phyloP scores from a whole-genome alignment of 2,888 invertebrate genomes.

The Eutolmus rufibarbis region DNA sequence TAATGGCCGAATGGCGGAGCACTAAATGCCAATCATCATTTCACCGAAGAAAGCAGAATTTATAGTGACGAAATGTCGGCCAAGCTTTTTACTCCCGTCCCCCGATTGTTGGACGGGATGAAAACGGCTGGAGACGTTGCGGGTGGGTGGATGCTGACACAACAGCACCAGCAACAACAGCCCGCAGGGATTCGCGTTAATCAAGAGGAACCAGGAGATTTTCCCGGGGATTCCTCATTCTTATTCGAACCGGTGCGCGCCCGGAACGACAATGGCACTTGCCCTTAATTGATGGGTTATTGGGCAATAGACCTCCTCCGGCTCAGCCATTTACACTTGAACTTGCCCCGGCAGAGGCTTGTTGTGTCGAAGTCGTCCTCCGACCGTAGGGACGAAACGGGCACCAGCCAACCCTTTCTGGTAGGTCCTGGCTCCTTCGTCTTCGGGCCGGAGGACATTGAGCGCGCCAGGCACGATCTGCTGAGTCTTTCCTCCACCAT shows the following conservation, averaged over 20 bases:
- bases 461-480: neutral
- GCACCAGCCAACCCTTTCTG: neutral
- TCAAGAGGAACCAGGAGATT: neutral
- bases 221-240: neutral
- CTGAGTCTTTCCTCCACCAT: conserved; percentile 20
- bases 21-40: conserved; percentile 39
- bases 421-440: neutral
- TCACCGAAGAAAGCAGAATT: conserved; percentile 24
- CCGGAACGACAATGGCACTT: neutral
- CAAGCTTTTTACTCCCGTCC: neutral
- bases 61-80: conserved; percentile 33
- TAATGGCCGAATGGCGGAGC: conserved; percentile 7
- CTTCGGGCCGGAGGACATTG: neutral
- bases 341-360: neutral
- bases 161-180: neutral
- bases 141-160: neutral
- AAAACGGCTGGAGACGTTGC: neutral
- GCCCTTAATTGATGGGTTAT: conserved; percentile 1
- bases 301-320: neutral
- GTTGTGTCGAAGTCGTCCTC: neutral
- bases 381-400: neutral
- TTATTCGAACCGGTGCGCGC: neutral
- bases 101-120: neutral
- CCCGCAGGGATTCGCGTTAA: conserved; percentile 1
- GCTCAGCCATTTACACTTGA: neutral